phyloP scores from a whole-genome alignment of 1,140 invertebrate species.

The Lepidurus couesii region DNA sequence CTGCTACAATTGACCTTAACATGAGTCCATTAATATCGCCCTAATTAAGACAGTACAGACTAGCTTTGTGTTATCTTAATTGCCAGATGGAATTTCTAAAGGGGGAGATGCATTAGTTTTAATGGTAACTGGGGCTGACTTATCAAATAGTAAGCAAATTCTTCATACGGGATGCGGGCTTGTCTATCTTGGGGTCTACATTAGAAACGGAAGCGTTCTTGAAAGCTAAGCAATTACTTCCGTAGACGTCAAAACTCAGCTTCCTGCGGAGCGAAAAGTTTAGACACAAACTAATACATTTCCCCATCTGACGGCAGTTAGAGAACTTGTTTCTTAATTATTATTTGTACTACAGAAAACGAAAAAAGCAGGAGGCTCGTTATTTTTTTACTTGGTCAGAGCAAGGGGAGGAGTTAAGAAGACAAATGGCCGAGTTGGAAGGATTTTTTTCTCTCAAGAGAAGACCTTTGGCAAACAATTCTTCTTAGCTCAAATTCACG shows the following conservation, averaged over 20 bases:
- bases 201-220: conserved; percentile 5
- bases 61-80: neutral
- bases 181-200: neutral
- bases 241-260: conserved; percentile 12
- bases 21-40: too few relatives aligned
- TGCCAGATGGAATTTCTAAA: neutral
- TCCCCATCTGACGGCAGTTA: neutral
- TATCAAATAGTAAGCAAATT: neutral
- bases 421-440: too few relatives aligned
- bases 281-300: neutral
- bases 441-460: too few relatives aligned
- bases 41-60: too few relatives aligned
- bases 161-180: neutral
- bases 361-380: neutral
- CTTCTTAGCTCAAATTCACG: too few relatives aligned
- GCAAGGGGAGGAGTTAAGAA: too few relatives aligned
- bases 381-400: too few relatives aligned
- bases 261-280: neutral
- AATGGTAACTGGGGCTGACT: neutral
- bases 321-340: neutral
- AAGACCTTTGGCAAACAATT: too few relatives aligned
- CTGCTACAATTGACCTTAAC: too few relatives aligned
- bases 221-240: neutral
- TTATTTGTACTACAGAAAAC: neutral
- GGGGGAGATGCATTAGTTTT: neutral